phyloP scores from a whole-genome alignment of 2,888 invertebrate genomes.

The Eudemis profundana region DNA sequence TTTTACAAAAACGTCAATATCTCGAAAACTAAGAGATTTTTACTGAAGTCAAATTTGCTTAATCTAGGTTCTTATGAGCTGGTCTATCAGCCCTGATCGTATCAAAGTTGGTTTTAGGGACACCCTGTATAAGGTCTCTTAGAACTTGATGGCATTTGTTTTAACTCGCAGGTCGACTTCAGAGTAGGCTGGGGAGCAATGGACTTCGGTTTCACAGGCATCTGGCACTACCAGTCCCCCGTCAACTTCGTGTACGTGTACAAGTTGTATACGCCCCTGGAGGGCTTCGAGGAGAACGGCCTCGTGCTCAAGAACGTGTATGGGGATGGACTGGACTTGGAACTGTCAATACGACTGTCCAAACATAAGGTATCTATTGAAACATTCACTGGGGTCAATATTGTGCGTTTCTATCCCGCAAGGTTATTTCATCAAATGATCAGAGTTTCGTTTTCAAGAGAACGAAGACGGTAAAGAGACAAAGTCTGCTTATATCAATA shows the following conservation, averaged over 20 bases:
- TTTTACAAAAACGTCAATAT: too few relatives aligned
- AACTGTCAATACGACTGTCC: conserved; percentile 88
- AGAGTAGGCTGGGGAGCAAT: conserved; percentile 90
- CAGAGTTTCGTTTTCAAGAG: too few relatives aligned
- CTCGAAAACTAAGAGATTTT: too few relatives aligned
- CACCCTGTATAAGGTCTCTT: not conserved
- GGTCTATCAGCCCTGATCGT: too few relatives aligned
- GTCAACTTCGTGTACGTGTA: conserved; percentile 92
- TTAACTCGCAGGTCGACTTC: conserved; percentile 86
- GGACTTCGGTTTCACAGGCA: conserved; percentile 91
- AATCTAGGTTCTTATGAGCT: too few relatives aligned
- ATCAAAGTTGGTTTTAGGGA: too few relatives aligned
- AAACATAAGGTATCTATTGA: conserved; percentile 88
- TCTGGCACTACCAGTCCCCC: conserved; percentile 88
- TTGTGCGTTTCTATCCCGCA: too few relatives aligned
- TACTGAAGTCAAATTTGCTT: too few relatives aligned
- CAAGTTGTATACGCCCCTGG: conserved; percentile 91
- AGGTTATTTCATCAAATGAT: too few relatives aligned
- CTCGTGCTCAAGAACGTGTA: conserved; percentile 89
- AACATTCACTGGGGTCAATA: too few relatives aligned
- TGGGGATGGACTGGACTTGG: conserved; percentile 87
- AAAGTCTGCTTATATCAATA: too few relatives aligned
- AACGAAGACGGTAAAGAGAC: too few relatives aligned
- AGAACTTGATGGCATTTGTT: not conserved
- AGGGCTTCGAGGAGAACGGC: conserved; percentile 91